Evolutionary conservation across 2,113 vertebrate species (phyloP).

Genomic region (Brienomyrus brachyistius): DNA sequence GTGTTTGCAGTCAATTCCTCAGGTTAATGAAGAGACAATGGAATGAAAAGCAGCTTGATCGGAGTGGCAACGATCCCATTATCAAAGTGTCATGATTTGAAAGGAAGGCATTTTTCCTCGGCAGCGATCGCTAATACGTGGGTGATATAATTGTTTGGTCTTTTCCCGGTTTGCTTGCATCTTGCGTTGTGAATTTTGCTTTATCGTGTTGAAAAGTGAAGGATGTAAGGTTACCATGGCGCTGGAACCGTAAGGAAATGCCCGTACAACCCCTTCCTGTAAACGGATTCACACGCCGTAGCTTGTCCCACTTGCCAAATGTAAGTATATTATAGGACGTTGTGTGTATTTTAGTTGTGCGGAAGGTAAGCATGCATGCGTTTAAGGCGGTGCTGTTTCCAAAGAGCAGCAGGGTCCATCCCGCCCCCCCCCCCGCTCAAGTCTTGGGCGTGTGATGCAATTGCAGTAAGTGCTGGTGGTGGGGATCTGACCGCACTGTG

Average conservation of each 20-base stretch:
- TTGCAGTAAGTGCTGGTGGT: neutral
- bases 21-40: conserved; percentile 5
- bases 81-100: neutral
- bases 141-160: neutral
- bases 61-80: neutral
- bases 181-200: conserved; percentile 42
- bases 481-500: neutral
- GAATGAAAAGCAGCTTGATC: neutral
- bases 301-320: conserved; percentile 1
- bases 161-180: conserved; percentile 50
- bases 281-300: neutral
- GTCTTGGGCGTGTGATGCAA: neutral
- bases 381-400: neutral
- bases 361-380: neutral
- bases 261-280: neutral
- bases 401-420: neutral
- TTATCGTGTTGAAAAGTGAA: conserved; percentile 37
- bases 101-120: neutral
- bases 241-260: neutral
- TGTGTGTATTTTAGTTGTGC: neutral
- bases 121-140: neutral
- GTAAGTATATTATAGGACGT: neutral
- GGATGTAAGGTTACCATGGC: neutral
- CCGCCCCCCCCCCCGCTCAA: neutral
- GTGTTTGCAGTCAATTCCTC: conserved; percentile 19